Evolutionary conservation across 2,113 vertebrate genomes (phyloP).

Genomic region (Mobula birostris): DNA sequence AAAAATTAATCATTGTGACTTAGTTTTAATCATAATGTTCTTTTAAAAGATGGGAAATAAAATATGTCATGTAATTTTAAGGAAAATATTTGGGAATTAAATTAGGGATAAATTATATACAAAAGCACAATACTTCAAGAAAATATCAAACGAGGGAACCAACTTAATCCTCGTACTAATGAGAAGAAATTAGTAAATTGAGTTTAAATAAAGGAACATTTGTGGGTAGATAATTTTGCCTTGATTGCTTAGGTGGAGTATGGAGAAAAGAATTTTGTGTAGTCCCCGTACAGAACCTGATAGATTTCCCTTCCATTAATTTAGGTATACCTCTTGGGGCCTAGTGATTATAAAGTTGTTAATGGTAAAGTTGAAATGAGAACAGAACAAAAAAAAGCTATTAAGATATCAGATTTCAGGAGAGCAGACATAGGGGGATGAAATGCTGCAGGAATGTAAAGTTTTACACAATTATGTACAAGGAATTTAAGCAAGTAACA

Average conservation of each 20-base stretch:
- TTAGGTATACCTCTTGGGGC: not conserved
- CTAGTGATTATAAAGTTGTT: conserved; percentile 6
- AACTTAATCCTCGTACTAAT: not conserved
- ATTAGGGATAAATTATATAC: not conserved
- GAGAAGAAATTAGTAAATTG: not conserved
- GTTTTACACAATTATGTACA: conserved; percentile 26
- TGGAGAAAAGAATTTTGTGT: not conserved
- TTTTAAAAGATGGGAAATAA: not conserved
- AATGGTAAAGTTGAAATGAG: conserved; percentile 18
- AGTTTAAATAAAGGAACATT: not conserved
- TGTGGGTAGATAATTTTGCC: not conserved
- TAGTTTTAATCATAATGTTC: not conserved
- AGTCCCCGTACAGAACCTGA: not conserved
- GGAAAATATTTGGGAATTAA: not conserved
- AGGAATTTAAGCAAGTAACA: conserved; percentile 1
- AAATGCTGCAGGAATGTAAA: conserved; percentile 8
- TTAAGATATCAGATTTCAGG: conserved; percentile 15
- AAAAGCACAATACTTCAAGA: not conserved
- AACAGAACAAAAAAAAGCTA: not conserved
- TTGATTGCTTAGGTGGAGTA: not conserved
- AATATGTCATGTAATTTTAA: not conserved
- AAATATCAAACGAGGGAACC: not conserved
- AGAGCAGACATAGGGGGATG: not conserved
- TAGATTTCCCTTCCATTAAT: not conserved
- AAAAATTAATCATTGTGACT: not conserved